A percentile compares a stretch with the other conserved stretches of the same genome.
These are phyloP conservation scores for Tetrax tetrax DNA, from an alignment of 2,113 vertebrate species.

Conservation along the genomic window DNA sequence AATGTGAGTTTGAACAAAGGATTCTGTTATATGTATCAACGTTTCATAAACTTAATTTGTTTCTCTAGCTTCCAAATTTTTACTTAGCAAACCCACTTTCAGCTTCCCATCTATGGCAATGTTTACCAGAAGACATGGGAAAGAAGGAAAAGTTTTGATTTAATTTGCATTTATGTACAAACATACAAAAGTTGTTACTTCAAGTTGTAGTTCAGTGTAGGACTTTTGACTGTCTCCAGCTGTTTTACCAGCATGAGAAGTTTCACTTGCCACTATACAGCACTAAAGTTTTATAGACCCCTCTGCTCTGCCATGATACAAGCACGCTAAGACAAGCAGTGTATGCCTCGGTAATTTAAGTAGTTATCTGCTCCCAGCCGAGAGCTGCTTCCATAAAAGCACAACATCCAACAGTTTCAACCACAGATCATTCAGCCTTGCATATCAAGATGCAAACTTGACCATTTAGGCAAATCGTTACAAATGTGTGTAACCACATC, in stretches of 20 bases:
- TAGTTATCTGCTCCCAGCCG: background rate
- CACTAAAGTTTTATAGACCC: background rate
- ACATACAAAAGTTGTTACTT: background rate
- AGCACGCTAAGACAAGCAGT: background rate
- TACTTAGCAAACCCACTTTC: background rate
- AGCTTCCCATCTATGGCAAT: background rate
- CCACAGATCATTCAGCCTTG: background rate
- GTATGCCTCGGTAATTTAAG: background rate
- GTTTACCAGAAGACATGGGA: background rate
- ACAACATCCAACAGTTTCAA: background rate
- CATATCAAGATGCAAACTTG: background rate
- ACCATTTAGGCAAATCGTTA: background rate
- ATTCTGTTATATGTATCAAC: background rate
- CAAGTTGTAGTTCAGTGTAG: background rate
- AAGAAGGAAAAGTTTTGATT: background rate
- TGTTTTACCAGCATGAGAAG: background rate
- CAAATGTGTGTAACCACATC: background rate
- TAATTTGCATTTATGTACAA: background rate
- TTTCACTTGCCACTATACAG: background rate
- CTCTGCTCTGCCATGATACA: background rate
- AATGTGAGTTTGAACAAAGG: background rate
- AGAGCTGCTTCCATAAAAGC: background rate
- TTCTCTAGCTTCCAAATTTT: background rate
- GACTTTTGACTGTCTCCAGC: background rate
- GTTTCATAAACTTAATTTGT: background rate